These are phyloP conservation scores for Phortica okadai DNA, from an alignment of 2,888 invertebrate genomes.

Conservation along the genomic window DNA sequence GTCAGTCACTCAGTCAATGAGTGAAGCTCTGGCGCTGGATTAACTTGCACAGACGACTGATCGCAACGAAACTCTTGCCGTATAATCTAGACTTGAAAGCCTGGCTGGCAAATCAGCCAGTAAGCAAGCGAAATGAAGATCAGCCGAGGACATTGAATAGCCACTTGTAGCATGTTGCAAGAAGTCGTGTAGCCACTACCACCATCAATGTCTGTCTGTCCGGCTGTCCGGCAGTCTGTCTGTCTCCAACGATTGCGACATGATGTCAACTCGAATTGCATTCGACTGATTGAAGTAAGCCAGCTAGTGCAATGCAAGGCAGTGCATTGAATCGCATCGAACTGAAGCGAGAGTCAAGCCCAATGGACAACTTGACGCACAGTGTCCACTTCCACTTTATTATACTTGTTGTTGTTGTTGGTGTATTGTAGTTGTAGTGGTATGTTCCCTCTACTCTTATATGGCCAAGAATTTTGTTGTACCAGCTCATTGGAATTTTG, in stretches of 20 bases:
- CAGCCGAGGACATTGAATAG: background rate
- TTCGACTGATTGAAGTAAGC: constrained; percentile 70
- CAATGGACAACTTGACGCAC: constrained; percentile 57
- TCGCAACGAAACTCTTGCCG: constrained; percentile 27
- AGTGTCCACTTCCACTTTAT: constrained; percentile 22
- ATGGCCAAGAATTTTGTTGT: constrained; percentile 32
- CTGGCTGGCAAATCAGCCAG: background rate
- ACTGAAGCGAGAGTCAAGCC: background rate
- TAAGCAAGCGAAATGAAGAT: background rate
- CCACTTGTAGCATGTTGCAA: constrained; percentile 62
- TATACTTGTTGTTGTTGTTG: constrained; percentile 22
- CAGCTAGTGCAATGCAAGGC: constrained; percentile 29
- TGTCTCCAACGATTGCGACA: constrained; percentile 66
- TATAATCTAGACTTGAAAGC: constrained; percentile 17
- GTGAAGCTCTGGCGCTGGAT: constrained; percentile 20
- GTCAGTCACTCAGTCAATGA: constrained; percentile 21
- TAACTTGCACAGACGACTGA: constrained; percentile 33
- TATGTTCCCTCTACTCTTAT: constrained; percentile 1
- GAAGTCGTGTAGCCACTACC: constrained; percentile 35
- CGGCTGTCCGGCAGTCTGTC: constrained; percentile 23
- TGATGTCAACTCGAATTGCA: constrained; percentile 76
- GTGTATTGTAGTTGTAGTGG: background rate
- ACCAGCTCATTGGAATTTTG: constrained; percentile 11
- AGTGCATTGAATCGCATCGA: no score
- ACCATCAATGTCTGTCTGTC: constrained; percentile 11